Evolutionary conservation across 2,797 vertebrate species (phyloP), one percentile per base, ranked within the genome.

Genomic region (Echiichthys vipera): DNA sequence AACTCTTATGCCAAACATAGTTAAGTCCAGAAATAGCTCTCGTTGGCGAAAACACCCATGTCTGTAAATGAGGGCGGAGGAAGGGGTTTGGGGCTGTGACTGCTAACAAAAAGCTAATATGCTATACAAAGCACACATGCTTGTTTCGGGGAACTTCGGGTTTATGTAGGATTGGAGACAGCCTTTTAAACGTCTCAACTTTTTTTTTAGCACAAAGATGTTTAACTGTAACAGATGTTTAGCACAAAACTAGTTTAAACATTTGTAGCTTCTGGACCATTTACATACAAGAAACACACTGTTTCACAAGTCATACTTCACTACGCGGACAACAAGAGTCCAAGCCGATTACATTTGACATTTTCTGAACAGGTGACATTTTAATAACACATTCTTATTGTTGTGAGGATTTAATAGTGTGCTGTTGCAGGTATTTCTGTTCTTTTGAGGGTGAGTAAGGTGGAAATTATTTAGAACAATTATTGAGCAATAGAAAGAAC

Each of bases 81-180:
- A 46, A 74, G 20, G 24, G 61, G 43, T 57, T 64, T 80, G 25
- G 51, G 18, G 22, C 45, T 78, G 45, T 66, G 56, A 79, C 65
- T 69, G 51, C 56, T 71, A 80, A 82, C 69, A 76, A 77, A 80
- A 74, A 65, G 25, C 64, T 70, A 59, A 45, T 30, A 40, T 85
- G 56, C 45, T 75, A 53, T 73, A 36, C 65, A 74, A 73, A 76
- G 55, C 54, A 59, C 65, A 42, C 66, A 37, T 18, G 14, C 18
- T 34, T 47, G 24, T 81, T 85, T 85, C 65, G 69, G 45, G 9
- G 56, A 76, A 59, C 29, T 55, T 34, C n/a, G 11, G 65, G 57
- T 43, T 76, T 54, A 62, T 75, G 24, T 30, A 17, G 7, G 47
- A 37, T 30, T 12, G 20, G 15, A 61, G 27, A 58, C 18, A 24